Evolutionary conservation across 2,888 invertebrate genomes (phyloP), one percentile per base, ranked within the genome.

Genomic region (Smittia sp.): DNA sequence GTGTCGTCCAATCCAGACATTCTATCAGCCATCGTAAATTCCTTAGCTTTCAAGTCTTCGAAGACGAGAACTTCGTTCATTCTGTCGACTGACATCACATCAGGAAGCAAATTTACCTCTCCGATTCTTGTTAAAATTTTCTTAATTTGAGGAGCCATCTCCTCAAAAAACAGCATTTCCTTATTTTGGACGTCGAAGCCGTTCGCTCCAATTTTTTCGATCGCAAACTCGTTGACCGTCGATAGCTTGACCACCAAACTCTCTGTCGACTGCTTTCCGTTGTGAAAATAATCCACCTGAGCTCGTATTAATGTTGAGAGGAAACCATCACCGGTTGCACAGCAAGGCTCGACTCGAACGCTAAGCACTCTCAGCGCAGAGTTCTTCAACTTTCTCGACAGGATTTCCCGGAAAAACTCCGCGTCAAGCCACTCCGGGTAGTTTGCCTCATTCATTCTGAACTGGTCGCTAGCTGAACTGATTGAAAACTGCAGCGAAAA

Each of bases 1-100:
- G 81, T 79, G 77, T 85, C 80, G 78, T 87, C 85, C 27, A 87
- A 81, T n/a, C 87, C 86, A 73, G 78, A 77, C 75, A 84, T 83
- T 58, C 87, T 81, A 76, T 83, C 83, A 22, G 84, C 84, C 81
- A 87, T 82, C 75, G 83, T 82, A 76, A 83, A 87, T 38, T 86
- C 86, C 68, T 83, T 79, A 67, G 83, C 81, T n/a, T 84, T 82
- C 52, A 87, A 79, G 78, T 85, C 85, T 75, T 85, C 83, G 62
- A 85, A 75, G 9, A 84, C 24, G 9, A 70, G 18, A n/a, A 32
- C 41, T 13, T 20, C 9, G 1, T 11, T 41, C 66, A 54, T 54
- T n/a, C 46, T 13, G 74, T 82, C 82, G 11, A 66, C 18, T n/a
- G n/a, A 46, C n/a, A 78, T 76, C 76, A 76, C 80, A 81, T 77